Conservation (phyloP, 1,140 invertebrate genomes). For the Philotrypesis tridentata region DNA sequence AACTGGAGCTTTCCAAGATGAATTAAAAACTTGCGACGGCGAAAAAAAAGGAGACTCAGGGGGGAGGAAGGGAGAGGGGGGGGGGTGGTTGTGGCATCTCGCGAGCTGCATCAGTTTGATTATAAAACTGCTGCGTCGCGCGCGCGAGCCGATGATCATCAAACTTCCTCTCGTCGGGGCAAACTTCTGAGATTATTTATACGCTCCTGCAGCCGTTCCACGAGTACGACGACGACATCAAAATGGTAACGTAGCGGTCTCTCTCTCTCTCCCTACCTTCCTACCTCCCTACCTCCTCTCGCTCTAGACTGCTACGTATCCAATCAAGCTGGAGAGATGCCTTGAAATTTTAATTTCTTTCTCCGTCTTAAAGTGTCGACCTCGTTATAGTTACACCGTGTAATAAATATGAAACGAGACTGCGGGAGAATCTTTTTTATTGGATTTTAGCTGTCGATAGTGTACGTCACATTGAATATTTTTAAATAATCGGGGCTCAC, state of each 20-base stretch:
- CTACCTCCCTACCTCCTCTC: not conserved
- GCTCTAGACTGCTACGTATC: not conserved
- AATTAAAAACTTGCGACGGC: slow-evolving; percentile 8
- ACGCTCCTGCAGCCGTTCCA: not conserved
- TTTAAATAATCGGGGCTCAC: too few species aligned
- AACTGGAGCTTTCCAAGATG: not conserved
- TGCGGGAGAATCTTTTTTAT: not conserved
- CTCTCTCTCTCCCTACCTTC: too few species aligned
- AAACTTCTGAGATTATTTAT: slow-evolving; percentile 39
- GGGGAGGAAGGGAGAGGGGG: too few species aligned
- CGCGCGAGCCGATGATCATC: slow-evolving; percentile 9
- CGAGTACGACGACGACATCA: not conserved
- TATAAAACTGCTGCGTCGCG: slow-evolving; percentile 11
- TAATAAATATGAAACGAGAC: not conserved
- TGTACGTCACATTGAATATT: not conserved
- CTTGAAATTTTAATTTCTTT: not conserved
- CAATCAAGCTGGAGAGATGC: not conserved
- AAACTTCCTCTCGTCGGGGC: not conserved
- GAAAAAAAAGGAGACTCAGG: not conserved
- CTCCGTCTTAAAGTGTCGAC: not conserved
- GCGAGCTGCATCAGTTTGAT: not conserved
- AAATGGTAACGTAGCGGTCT: not conserved
- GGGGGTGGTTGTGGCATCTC: too few species aligned
- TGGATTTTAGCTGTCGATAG: too few species aligned
- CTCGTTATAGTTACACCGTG: not conserved